Percentiles rank a stretch among this genome's conserved stretches.
Evolutionary conservation across 2,797 vertebrate genomes (phyloP).

Genomic region (Chanos chanos): DNA sequence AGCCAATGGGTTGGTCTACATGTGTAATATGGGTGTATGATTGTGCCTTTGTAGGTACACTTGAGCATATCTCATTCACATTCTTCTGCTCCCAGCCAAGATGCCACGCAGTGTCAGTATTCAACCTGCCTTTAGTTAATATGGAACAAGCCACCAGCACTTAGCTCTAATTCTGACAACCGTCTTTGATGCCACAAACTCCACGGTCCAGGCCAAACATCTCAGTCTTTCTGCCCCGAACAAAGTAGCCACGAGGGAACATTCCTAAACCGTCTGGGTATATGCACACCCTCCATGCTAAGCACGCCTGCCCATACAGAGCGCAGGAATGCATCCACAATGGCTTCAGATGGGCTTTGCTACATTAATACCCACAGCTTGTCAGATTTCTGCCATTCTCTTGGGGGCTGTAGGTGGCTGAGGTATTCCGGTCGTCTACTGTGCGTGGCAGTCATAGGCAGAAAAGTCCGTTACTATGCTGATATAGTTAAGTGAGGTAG

Average conservation of each 20-base stretch:
- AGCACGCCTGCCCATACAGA: background rate
- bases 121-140: background rate
- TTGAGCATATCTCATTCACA: too few relatives aligned
- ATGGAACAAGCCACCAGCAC: slow-evolving; percentile 1
- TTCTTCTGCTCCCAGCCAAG: too few relatives aligned
- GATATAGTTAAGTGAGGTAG: background rate
- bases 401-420: slow-evolving; percentile 13
- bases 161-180: slow-evolving; percentile 18
- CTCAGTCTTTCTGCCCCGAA: slow-evolving; percentile 5
- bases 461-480: background rate
- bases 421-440: slow-evolving; percentile 13
- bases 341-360: slow-evolving; percentile 52
- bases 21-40: too few relatives aligned
- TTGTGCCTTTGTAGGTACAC: too few relatives aligned
- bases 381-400: slow-evolving; percentile 33
- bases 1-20: too few relatives aligned
- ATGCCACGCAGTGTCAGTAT: background rate
- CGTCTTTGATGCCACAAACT: background rate
- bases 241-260: slow-evolving; percentile 16
- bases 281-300: background rate
- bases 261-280: slow-evolving; percentile 23
- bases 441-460: slow-evolving; percentile 8
- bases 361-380: slow-evolving; percentile 48
- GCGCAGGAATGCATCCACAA: slow-evolving; percentile 14
- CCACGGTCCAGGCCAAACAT: slow-evolving; percentile 14